Evolutionary conservation across 2,888 invertebrate species (phyloP).

Genomic region (Yponomeuta plumbellus): DNA sequence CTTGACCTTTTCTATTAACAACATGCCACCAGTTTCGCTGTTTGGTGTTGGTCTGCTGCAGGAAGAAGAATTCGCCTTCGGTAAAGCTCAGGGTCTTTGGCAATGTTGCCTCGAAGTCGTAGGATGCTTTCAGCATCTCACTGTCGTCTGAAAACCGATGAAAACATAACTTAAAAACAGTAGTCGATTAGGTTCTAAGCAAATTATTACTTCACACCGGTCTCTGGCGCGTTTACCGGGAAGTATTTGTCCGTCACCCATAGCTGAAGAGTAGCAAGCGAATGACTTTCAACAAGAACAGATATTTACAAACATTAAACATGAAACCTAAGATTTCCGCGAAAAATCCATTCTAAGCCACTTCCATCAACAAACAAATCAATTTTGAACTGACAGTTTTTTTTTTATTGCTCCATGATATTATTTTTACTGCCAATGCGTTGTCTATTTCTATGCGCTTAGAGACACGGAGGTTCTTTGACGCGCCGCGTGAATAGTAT

Average conservation of each 20-base stretch:
- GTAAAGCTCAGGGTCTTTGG: conserved; percentile 89
- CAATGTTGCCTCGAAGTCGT: conserved; percentile 89
- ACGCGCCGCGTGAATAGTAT: no score
- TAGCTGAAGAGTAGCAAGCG: conserved; percentile 26
- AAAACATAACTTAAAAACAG: neutral
- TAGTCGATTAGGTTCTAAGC: neutral
- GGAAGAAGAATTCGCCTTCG: conserved; percentile 86
- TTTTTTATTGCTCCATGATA: neutral
- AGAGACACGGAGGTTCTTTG: no score
- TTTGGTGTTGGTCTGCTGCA: conserved; percentile 86
- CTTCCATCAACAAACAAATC: conserved; percentile 13
- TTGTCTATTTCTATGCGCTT: no score
- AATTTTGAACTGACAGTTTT: conserved; percentile 10
- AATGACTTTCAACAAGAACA: conserved; percentile 15
- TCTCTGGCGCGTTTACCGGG: conserved; percentile 27
- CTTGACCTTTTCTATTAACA: conserved; percentile 86
- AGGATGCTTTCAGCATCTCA: conserved; percentile 89
- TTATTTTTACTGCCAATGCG: neutral
- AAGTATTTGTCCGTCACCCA: conserved; percentile 46
- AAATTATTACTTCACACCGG: conserved; percentile 24
- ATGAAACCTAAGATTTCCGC: neutral
- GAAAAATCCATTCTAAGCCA: neutral
- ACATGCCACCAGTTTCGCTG: conserved; percentile 94
- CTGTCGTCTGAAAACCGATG: conserved; percentile 75
- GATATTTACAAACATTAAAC: conserved; percentile 19